Evolutionary conservation across 2,113 vertebrate species (phyloP), one percentile per base, ranked within the genome.

Genomic region (Eclectus roratus): DNA sequence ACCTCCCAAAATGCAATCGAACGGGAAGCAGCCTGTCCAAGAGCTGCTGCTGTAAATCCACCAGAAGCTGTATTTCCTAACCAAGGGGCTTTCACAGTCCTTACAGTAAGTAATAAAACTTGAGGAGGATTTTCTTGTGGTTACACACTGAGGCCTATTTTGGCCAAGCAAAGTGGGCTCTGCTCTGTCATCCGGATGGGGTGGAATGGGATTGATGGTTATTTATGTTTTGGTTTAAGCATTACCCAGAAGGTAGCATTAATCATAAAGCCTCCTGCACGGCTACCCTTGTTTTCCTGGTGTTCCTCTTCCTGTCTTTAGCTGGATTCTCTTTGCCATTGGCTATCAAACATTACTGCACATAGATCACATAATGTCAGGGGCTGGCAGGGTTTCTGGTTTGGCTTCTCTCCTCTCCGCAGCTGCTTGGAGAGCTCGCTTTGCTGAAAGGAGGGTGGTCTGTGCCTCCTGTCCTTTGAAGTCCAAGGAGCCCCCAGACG

Each of bases 171-270:
- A 9, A 66, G 79, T 17, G 68, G 68, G 79, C 71, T 90, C 79
- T 35, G 85, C 82, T 90, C 41, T 4, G 27, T 83, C 64, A 82
- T 58, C 68, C 2, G 61, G 81, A 93, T 95, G 89, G 63, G 55
- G 85, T 91, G 88, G 81, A 84, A 9, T 27, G 47, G 94, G 91
- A 96, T 96, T 96, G 85, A 96, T 91, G 80, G 71, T 9, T 89
- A 80, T 94, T 95, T 82, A 85, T 82, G 78, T 88, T 71, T 84
- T 44, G 3, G 43, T 28, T 56, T n/a, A 43, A 81, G 74, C 84
- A 37, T 79, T 72, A 10, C 87, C 89, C 91, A 72, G 69, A 41
- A 79, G 86, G 96, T 64, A 88, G 71, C 68, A 27, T 92, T 61
- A 77, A 44, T 94, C 93, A 82, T 19, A 16, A n/a, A 69, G 70